Conservation (phyloP, 2,113 vertebrate genomes). For the Syngnathus floridae region DNA sequence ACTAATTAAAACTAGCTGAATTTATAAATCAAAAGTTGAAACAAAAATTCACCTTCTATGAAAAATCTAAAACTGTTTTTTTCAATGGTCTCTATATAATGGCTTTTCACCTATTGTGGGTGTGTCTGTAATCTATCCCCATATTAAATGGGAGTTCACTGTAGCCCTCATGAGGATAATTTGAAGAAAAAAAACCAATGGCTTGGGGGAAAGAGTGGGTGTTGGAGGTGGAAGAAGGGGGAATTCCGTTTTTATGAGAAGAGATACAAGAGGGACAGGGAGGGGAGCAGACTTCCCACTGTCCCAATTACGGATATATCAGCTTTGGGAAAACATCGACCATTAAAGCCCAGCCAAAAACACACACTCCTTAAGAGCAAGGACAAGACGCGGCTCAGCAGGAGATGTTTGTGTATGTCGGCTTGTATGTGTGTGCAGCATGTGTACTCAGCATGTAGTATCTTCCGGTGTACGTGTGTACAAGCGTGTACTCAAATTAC, state of each 20-base stretch:
- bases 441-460: constrained; percentile 21
- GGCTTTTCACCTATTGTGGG: neutral
- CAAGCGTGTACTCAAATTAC: constrained; percentile 57
- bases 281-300: constrained; percentile 39
- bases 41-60: too few relatives aligned
- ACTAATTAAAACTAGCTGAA: too few relatives aligned
- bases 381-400: constrained; percentile 51
- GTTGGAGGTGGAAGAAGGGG: neutral
- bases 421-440: constrained; percentile 23
- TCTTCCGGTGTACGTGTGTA: constrained; percentile 43
- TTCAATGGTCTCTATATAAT: too few relatives aligned
- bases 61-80: too few relatives aligned
- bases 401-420: constrained; percentile 33
- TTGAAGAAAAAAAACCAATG: neutral
- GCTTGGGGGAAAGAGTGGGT: neutral
- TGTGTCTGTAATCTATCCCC: neutral
- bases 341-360: constrained; percentile 59
- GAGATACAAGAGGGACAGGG: constrained; percentile 19
- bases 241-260: constrained; percentile 26
- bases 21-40: too few relatives aligned
- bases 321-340: constrained; percentile 52
- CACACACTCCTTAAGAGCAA: constrained; percentile 50
- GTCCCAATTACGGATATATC: constrained; percentile 63
- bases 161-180: constrained; percentile 1
- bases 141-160: neutral